Evolutionary conservation across 2,888 invertebrate genomes (phyloP).

Genomic region (Hybos culiciformis): DNA sequence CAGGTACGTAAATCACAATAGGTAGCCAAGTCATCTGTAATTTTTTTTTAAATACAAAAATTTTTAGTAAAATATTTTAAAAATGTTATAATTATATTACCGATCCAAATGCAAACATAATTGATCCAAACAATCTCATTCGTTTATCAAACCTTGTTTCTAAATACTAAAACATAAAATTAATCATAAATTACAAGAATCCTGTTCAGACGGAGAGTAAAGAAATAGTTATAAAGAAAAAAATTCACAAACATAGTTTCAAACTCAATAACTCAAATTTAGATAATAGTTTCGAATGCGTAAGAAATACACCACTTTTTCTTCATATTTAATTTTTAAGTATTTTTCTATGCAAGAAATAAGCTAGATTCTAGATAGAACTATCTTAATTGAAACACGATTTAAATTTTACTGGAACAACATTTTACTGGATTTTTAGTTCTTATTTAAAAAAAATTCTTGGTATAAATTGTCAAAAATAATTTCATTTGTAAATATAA

Average conservation of each 20-base stretch:
- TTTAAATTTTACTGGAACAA: too few species aligned
- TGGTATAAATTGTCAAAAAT: too few species aligned
- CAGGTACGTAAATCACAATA: slow-evolving; percentile 59
- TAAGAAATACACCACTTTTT: too few species aligned
- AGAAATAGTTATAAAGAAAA: background rate
- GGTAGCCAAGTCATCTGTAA: slow-evolving; percentile 54
- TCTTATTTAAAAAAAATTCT: too few species aligned
- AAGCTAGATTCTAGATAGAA: too few species aligned
- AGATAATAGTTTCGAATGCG: too few species aligned
- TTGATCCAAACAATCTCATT: slow-evolving; percentile 50
- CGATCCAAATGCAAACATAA: slow-evolving; percentile 48
- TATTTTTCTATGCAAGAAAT: too few species aligned
- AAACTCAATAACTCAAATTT: too few species aligned
- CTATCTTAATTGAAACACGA: too few species aligned
- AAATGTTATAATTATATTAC: slow-evolving; percentile 28
- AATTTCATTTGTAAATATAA: too few species aligned
- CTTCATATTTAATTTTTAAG: too few species aligned
- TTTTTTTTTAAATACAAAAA: background rate
- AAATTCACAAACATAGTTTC: background rate
- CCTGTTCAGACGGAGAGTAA: background rate
- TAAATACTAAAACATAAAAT: slow-evolving; percentile 40
- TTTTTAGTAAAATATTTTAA: slow-evolving; percentile 1
- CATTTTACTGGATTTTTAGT: too few species aligned
- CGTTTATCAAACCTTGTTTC: slow-evolving; percentile 51
- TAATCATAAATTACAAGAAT: background rate